These are phyloP conservation scores for Eristalis arbustorum DNA, from an alignment of 2,888 invertebrate species.

Conservation along the genomic window DNA sequence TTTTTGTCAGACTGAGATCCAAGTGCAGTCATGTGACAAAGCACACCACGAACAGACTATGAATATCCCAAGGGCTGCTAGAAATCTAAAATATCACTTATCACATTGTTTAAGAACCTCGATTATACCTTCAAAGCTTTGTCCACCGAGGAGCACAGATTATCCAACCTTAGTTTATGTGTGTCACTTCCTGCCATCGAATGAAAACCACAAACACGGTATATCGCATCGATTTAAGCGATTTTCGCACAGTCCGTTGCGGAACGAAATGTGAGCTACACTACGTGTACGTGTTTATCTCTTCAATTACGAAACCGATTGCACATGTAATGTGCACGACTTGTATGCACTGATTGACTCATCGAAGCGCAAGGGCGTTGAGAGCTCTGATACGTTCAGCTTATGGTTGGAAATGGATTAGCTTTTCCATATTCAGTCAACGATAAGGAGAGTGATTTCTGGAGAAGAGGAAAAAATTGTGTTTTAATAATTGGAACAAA, in stretches of 20 bases:
- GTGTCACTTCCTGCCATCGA: no score
- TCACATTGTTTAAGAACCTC: no score
- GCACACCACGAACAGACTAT: no score
- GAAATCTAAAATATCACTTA: no score
- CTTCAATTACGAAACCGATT: background rate
- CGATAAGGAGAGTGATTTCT: background rate
- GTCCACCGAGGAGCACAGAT: no score
- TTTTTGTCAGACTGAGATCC: no score
- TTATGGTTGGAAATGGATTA: background rate
- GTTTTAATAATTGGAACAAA: background rate
- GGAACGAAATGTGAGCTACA: background rate
- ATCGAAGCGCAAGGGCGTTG: background rate
- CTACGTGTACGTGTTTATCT: background rate
- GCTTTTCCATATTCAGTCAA: background rate
- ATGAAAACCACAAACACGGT: background rate
- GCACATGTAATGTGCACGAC: background rate
- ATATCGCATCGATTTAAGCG: background rate
- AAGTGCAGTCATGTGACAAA: no score
- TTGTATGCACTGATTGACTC: background rate
- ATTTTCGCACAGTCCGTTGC: background rate
- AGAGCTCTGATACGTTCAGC: no score
- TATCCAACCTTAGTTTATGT: no score
- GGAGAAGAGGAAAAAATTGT: background rate
- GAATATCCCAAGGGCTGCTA: no score
- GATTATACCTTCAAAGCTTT: no score